These are phyloP conservation scores for Cabera pusaria DNA, from an alignment of 2,888 invertebrate genomes.

Conservation along the genomic window DNA sequence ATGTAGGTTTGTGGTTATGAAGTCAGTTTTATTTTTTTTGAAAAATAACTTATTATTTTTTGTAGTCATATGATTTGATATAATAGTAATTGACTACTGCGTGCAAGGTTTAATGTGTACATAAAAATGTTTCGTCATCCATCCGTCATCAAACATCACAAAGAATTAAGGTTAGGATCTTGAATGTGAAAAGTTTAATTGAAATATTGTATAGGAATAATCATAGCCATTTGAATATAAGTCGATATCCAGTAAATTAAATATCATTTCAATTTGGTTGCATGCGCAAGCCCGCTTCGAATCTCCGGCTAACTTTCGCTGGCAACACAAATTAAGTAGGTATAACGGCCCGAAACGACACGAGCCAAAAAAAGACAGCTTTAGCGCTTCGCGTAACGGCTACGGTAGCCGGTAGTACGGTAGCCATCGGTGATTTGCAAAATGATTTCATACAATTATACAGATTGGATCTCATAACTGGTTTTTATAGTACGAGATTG, in stretches of 20 bases:
- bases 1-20: too few species aligned
- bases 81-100: too few species aligned
- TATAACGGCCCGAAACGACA: conserved; percentile 76
- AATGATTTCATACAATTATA: conserved; percentile 41
- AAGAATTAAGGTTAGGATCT: too few species aligned
- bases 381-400: conserved; percentile 79
- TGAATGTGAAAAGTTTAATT: too few species aligned
- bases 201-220: too few species aligned
- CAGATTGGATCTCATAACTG: conserved; percentile 38
- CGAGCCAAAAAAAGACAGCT: conserved; percentile 71
- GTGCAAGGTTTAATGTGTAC: too few species aligned
- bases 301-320: conserved; percentile 72
- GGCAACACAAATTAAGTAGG: conserved; percentile 56
- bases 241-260: conserved; percentile 22
- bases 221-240: too few species aligned
- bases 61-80: too few species aligned
- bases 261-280: conserved; percentile 42
- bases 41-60: too few species aligned
- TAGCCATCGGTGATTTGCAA: conserved; percentile 39
- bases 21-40: too few species aligned
- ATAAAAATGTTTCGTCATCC: too few species aligned
- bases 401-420: conserved; percentile 56
- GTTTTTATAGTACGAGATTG: conserved; percentile 35
- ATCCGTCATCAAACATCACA: too few species aligned
- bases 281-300: conserved; percentile 26